phyloP scores from a whole-genome alignment of 2,888 invertebrate genomes.

The Sinhomidia bicolor region DNA sequence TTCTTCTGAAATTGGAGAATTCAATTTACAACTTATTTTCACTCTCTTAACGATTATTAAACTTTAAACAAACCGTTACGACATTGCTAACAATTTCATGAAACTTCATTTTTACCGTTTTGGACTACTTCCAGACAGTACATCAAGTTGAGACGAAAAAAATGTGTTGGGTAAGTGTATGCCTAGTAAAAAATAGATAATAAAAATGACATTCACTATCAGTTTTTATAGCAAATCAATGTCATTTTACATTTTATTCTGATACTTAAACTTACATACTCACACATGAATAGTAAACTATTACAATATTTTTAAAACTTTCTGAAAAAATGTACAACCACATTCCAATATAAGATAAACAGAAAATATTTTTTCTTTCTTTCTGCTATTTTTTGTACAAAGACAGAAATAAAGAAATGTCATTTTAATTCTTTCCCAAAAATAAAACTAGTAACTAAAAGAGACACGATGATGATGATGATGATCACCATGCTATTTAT shows the following conservation, averaged over 20 bases:
- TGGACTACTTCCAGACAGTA: constrained; percentile 21
- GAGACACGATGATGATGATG: too few relatives aligned
- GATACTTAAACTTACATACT: too few relatives aligned
- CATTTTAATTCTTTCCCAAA: too few relatives aligned
- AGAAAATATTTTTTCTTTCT: too few relatives aligned
- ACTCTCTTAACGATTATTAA: constrained; percentile 4
- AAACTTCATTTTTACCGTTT: not conserved
- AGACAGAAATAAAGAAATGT: too few relatives aligned
- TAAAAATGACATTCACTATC: not conserved
- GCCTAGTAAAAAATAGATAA: too few relatives aligned
- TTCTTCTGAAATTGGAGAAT: not conserved
- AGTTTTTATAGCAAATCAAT: not conserved
- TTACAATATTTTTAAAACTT: not conserved
- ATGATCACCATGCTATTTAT: too few relatives aligned
- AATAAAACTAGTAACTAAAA: too few relatives aligned
- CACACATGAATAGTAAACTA: not conserved
- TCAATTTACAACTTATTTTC: not conserved
- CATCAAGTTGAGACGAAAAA: not conserved
- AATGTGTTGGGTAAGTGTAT: not conserved
- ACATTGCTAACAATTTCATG: constrained; percentile 7
- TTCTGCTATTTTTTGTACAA: too few relatives aligned
- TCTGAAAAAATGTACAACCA: too few relatives aligned
- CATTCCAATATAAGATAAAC: too few relatives aligned
- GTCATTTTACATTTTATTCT: not conserved
- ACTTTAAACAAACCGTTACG: not conserved